phyloP scores from a whole-genome alignment of 2,113 vertebrate species.

The Hassar affinis region DNA sequence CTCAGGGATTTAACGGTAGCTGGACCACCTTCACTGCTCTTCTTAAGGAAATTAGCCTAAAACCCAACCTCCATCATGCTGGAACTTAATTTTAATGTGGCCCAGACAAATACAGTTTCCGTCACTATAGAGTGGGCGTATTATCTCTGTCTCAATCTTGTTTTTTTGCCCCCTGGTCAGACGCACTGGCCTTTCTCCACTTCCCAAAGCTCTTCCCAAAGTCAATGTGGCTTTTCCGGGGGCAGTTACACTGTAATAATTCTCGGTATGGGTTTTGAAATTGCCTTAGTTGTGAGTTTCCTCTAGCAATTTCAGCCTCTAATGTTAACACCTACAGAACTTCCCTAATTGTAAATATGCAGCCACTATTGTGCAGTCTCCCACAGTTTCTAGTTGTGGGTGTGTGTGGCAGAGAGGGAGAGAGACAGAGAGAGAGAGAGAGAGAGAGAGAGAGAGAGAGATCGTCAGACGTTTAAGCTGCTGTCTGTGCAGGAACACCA shows the following conservation, averaged over 20 bases:
- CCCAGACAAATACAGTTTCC: slow-evolving; percentile 54
- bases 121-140: slow-evolving; percentile 12
- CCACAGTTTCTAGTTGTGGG: not conserved
- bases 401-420: not conserved
- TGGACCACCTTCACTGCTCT: slow-evolving; percentile 61
- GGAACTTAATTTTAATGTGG: slow-evolving; percentile 60
- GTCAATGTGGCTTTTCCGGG: slow-evolving; percentile 18
- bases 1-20: slow-evolving; percentile 58
- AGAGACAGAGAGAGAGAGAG: not conserved
- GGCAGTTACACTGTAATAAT: not conserved
- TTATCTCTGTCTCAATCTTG: slow-evolving; percentile 17
- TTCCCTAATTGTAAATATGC: not conserved
- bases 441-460: not conserved
- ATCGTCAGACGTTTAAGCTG: slow-evolving; percentile 1
- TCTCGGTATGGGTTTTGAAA: not conserved
- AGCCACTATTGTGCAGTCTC: not conserved
- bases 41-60: slow-evolving; percentile 64
- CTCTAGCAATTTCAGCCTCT: not conserved
- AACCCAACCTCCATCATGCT: slow-evolving; percentile 60
- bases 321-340: not conserved
- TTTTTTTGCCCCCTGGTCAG: slow-evolving; percentile 17
- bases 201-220: slow-evolving; percentile 32
- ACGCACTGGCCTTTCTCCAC: slow-evolving; percentile 28
- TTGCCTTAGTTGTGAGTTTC: slow-evolving; percentile 6
- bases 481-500: not conserved